These are phyloP conservation scores for Tretioscincus oriximinensis DNA, from an alignment of 2,113 vertebrate species.

Conservation along the genomic window DNA sequence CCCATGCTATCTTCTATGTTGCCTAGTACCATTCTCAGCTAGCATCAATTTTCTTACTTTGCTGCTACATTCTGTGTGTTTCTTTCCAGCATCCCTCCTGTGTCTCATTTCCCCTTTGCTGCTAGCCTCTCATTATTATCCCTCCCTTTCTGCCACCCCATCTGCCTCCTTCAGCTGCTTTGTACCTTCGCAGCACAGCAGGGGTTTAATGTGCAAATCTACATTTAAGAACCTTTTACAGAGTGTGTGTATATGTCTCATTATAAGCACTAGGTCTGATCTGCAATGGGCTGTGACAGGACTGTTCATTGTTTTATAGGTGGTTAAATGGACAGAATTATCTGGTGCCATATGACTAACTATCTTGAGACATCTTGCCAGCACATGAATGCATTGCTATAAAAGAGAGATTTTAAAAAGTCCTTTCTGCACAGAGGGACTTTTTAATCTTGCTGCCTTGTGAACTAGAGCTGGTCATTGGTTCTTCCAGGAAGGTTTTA, in stretches of 20 bases:
- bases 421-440: too few relatives aligned
- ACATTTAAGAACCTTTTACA: constrained; percentile 19
- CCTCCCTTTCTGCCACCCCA: constrained; percentile 32
- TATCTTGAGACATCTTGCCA: neutral
- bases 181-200: neutral
- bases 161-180: constrained; percentile 58
- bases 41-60: constrained; percentile 1
- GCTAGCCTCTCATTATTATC: neutral
- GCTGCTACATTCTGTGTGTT: neutral
- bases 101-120: constrained; percentile 31
- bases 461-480: too few relatives aligned
- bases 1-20: neutral
- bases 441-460: too few relatives aligned
- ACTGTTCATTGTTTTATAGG: neutral
- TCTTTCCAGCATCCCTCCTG: constrained; percentile 32
- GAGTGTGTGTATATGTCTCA: neutral
- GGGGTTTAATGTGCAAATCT: constrained; percentile 66
- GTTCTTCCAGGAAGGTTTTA: too few relatives aligned
- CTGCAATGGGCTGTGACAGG: constrained; percentile 7
- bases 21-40: neutral
- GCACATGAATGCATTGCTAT: neutral
- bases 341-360: neutral
- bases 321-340: neutral
- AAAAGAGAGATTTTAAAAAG: too few relatives aligned
- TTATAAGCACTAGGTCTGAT: neutral